A percentile compares a stretch with the other conserved stretches of the same genome.
Evolutionary conservation across 2,797 vertebrate genomes (phyloP).

Genomic region (Micrastur ruficollis): DNA sequence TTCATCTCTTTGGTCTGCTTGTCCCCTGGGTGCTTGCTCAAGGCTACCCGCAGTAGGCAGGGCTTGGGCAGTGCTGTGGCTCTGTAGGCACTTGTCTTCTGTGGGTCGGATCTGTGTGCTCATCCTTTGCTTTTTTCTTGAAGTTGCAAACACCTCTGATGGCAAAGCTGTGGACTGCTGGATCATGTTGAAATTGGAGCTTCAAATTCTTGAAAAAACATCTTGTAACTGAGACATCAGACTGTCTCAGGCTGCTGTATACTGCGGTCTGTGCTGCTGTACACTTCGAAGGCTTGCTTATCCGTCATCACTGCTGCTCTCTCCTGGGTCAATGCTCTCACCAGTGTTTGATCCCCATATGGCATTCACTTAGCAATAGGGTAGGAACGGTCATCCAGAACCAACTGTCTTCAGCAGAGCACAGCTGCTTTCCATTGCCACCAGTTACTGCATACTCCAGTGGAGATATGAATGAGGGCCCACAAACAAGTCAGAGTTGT

Average conservation of each 20-base stretch:
- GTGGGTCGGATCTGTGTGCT: neutral
- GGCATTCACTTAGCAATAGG: neutral
- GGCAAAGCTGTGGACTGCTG: neutral
- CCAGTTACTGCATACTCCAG: neutral
- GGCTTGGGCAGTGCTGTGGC: neutral
- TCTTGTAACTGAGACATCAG: neutral
- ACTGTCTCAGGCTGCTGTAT: neutral
- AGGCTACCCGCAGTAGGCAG: neutral
- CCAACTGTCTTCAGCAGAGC: neutral
- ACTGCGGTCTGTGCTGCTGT: accelerated
- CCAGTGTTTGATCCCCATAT: neutral
- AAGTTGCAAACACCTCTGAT: neutral
- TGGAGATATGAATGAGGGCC: accelerated
- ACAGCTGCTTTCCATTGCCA: neutral
- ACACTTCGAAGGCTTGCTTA: neutral
- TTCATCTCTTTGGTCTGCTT: neutral
- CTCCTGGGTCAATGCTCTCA: neutral
- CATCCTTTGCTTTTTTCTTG: neutral
- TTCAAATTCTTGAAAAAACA: neutral
- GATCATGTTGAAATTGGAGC: neutral
- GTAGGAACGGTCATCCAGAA: neutral
- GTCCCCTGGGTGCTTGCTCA: neutral
- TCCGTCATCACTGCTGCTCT: neutral
- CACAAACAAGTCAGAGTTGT: neutral
- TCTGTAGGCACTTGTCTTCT: neutral